These are phyloP conservation scores for Hozukius guyotensis DNA, from an alignment of 2,797 vertebrate genomes.

Conservation along the genomic window DNA sequence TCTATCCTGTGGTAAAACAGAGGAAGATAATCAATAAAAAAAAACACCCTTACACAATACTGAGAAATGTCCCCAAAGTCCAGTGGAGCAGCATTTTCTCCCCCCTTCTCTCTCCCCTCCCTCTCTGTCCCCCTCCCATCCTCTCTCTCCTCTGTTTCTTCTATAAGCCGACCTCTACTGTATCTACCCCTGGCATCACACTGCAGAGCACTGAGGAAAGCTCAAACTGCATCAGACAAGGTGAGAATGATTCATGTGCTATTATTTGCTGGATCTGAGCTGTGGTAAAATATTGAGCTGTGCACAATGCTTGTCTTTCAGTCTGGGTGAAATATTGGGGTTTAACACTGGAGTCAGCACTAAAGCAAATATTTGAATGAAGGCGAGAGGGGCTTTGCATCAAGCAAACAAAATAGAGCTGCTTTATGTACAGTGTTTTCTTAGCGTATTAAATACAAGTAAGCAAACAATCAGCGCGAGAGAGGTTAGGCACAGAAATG, in stretches of 20 bases:
- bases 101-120: constrained; percentile 44
- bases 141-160: constrained; percentile 64
- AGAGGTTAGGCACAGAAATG: constrained; percentile 44
- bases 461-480: neutral
- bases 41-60: constrained; percentile 50
- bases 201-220: constrained; percentile 73
- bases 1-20: constrained; percentile 41
- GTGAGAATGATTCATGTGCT: constrained; percentile 66
- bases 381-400: constrained; percentile 30
- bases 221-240: constrained; percentile 75
- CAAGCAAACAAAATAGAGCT: constrained; percentile 28
- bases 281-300: neutral
- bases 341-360: constrained; percentile 35
- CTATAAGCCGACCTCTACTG: constrained; percentile 78
- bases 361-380: constrained; percentile 44
- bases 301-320: constrained; percentile 5
- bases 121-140: constrained; percentile 54
- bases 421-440: constrained; percentile 5
- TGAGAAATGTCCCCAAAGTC: constrained; percentile 73
- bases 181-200: constrained; percentile 75
- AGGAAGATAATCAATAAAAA: constrained; percentile 47
- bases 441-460: constrained; percentile 1
- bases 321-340: constrained; percentile 30
- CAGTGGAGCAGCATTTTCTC: constrained; percentile 66
- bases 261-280: constrained; percentile 28